phyloP scores from a whole-genome alignment of 2,113 vertebrate species.

The Cettia cetti region DNA sequence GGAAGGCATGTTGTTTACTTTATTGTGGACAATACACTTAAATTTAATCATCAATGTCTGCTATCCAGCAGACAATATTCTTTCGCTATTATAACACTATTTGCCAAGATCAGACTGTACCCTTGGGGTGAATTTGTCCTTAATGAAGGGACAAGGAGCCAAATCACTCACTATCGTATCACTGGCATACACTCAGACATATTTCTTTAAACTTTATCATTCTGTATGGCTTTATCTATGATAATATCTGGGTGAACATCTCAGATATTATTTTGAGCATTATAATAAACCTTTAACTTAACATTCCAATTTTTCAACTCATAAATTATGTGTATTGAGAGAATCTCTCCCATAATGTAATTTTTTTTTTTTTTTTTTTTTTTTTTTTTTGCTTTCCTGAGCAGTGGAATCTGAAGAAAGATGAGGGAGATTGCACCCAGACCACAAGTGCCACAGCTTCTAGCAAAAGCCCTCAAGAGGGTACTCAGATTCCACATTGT shows the following conservation, averaged over 20 bases:
- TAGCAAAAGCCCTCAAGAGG: neutral
- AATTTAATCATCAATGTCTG: constrained; percentile 87
- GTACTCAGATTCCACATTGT: neutral
- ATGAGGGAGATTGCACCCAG: neutral
- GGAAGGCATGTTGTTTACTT: constrained; percentile 66
- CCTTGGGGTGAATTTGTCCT: constrained; percentile 85
- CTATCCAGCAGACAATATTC: constrained; percentile 77
- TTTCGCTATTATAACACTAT: constrained; percentile 80
- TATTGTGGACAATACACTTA: constrained; percentile 80
- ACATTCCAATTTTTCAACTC: neutral
- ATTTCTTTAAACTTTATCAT: constrained; percentile 64
- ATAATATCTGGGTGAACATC: constrained; percentile 37
- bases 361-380: neutral
- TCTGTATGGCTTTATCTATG: constrained; percentile 51
- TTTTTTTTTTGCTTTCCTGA: neutral
- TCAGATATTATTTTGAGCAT: constrained; percentile 37
- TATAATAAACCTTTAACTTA: constrained; percentile 28
- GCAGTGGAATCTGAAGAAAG: neutral
- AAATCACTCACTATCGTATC: constrained; percentile 59
- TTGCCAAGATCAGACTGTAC: constrained; percentile 80
- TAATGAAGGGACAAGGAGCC: constrained; percentile 80
- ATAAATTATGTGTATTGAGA: neutral
- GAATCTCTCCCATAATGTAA: neutral
- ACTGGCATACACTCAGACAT: constrained; percentile 25
- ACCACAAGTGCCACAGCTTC: neutral